Base-by-base conservation (phyloP, 1,140 invertebrate species). In the Rhagoletis pomonella region DNA sequence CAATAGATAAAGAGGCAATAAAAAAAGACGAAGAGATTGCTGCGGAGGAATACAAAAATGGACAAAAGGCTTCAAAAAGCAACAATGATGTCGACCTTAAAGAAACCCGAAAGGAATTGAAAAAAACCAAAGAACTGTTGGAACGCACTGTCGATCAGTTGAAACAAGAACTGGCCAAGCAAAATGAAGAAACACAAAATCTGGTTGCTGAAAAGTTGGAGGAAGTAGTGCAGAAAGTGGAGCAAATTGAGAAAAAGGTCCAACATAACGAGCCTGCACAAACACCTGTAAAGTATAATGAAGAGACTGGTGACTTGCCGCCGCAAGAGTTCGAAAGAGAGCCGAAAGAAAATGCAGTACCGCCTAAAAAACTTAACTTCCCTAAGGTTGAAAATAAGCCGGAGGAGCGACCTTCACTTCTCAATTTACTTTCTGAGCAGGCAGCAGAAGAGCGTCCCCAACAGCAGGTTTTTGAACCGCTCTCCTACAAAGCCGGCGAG, bases 1-100 rank as follows among this genome's bases (percentile, higher is more conserved):
- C 89, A 3, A 91, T 91, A 55, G 90, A 90, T 65, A 92, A 93
- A 62, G 91, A 89, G 55, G 90, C 92, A 88, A 94, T 95, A 14
- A 94, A 94, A 77, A 94, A 94, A 88, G 94, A 95, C 86, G 94
- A 95, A 62, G 93, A 94, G 84, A 94, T 95, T 89, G 91, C 93
- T 12, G 93, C 94, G 44, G 93, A 94, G 67, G 93, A 93, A 88
- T 58, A 65, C 5, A 89, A 90, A 64, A 89, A 92, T 81, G 87
- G 91, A 42, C 90, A 93, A 85, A 90, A 91, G 87, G 93, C 94
- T 55, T 89, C 91, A 47, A 92, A 94, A 88, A 91, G 93, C 50
- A 90, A 93, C 86, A 81, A 55, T 19, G 91, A 92, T 7, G 93
- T 94, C 29, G 90, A 94, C 86, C 92, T 94, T 44, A 88, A 89